A percentile compares a stretch with the other conserved stretches of the same genome.
These are phyloP conservation scores for Paramisgurnus dabryanus DNA, from an alignment of 2,113 vertebrate genomes.

Conservation along the genomic window DNA sequence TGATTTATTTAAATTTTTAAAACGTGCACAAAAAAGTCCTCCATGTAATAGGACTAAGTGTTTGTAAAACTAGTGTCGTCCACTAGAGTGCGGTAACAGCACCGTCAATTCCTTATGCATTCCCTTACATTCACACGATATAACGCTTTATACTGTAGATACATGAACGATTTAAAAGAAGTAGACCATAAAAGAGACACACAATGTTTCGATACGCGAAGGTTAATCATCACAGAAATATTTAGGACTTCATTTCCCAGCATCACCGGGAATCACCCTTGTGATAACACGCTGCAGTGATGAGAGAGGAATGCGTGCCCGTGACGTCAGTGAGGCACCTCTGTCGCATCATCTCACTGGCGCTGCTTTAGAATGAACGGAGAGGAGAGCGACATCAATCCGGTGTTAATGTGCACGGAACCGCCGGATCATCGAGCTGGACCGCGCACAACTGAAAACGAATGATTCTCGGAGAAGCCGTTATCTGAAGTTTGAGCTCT, in stretches of 20 bases:
- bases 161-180: too few species aligned
- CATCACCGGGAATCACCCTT: neutral
- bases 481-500: neutral
- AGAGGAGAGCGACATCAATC: neutral
- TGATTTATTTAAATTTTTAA: too few species aligned
- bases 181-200: too few species aligned
- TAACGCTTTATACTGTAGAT: too few species aligned
- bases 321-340: slow-evolving; percentile 24
- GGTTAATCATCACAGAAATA: too few species aligned
- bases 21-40: too few species aligned
- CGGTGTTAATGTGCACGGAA: neutral
- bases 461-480: neutral
- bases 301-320: slow-evolving; percentile 8
- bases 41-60: too few species aligned
- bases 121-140: too few species aligned
- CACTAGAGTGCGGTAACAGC: too few species aligned
- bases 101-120: too few species aligned
- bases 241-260: neutral
- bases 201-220: too few species aligned
- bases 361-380: slow-evolving; percentile 34
- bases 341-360: slow-evolving; percentile 34
- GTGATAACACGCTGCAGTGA: neutral
- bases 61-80: too few species aligned
- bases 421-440: neutral
- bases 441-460: neutral